A percentile compares a stretch with the other conserved stretches of the same genome.
phyloP scores from a whole-genome alignment of 2,888 invertebrate species.

The Nasonovia ribisnigri region DNA sequence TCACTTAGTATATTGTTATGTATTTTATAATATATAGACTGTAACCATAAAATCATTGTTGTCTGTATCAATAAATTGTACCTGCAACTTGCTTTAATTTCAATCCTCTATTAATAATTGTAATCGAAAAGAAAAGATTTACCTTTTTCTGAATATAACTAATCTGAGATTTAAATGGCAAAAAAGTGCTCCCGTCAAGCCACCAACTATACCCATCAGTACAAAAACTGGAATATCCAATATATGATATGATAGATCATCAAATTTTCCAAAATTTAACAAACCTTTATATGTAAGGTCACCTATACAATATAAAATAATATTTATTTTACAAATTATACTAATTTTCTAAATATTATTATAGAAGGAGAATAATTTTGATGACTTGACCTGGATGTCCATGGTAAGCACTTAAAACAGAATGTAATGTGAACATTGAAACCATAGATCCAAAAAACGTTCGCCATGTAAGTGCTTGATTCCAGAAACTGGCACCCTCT shows the following conservation, averaged over 20 bases:
- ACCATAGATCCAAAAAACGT: constrained; percentile 97
- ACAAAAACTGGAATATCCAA: constrained; percentile 91
- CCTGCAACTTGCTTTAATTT: not conserved
- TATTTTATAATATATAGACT: not conserved
- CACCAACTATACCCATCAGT: constrained; percentile 89
- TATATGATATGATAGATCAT: constrained; percentile 81
- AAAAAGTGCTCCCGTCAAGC: constrained; percentile 91
- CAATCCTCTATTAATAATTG: not conserved
- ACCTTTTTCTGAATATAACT: constrained; percentile 87
- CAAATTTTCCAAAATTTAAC: constrained; percentile 97
- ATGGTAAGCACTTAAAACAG: constrained; percentile 88
- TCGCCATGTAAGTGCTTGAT: constrained; percentile 96
- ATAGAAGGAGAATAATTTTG: not conserved
- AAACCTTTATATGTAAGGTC: constrained; percentile 79
- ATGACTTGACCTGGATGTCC: constrained; percentile 77
- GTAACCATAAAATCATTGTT: not conserved
- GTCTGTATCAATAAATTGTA: not conserved
- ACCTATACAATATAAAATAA: constrained; percentile 68
- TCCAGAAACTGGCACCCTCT: constrained; percentile 99
- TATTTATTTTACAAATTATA: not conserved
- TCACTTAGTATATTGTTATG: not conserved
- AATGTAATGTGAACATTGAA: constrained; percentile 93
- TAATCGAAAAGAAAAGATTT: constrained; percentile 63
- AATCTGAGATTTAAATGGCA: constrained; percentile 90
- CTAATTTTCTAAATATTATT: not conserved